phyloP scores from a whole-genome alignment of 2,113 vertebrate genomes.

The Anguilla japonica region DNA sequence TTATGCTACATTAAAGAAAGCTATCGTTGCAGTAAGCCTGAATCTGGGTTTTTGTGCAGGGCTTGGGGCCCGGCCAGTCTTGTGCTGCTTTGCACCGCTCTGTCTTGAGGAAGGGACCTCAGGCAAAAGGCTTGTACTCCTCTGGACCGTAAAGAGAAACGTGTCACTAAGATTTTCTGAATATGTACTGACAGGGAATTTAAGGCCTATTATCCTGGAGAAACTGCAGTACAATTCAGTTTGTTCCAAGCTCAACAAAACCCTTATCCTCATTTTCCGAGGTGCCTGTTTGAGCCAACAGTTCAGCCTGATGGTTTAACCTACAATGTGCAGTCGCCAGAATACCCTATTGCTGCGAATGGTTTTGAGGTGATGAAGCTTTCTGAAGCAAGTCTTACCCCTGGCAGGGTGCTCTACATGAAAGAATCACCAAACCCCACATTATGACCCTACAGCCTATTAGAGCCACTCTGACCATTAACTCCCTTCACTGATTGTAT shows the following conservation, averaged over 20 bases:
- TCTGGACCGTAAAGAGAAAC: conserved; percentile 31
- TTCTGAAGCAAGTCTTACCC: background rate
- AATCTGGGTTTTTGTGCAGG: background rate
- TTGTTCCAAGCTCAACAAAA: conserved; percentile 47
- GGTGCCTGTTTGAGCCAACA: background rate
- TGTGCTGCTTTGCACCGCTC: background rate
- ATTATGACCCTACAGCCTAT: background rate
- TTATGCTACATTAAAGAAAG: background rate
- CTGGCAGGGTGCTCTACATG: background rate
- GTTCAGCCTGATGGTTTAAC: conserved; percentile 23
- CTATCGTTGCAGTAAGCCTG: background rate
- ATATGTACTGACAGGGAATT: conserved; percentile 43
- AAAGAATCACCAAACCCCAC: background rate
- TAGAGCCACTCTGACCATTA: background rate
- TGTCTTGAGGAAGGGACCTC: conserved; percentile 12
- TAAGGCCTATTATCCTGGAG: conserved; percentile 46
- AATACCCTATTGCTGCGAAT: background rate
- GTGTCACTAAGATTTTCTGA: conserved; percentile 41
- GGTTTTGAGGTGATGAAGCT: background rate
- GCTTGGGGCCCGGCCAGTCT: background rate
- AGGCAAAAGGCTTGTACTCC: conserved; percentile 13
- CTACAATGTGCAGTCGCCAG: background rate
- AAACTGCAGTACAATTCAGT: conserved; percentile 49
- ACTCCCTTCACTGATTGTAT: background rate
- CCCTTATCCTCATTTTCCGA: conserved; percentile 29